A percentile compares a stretch with the other conserved stretches of the same genome.
Evolutionary conservation across 2,113 vertebrate species (phyloP).

Genomic region (Carassius carassius): DNA sequence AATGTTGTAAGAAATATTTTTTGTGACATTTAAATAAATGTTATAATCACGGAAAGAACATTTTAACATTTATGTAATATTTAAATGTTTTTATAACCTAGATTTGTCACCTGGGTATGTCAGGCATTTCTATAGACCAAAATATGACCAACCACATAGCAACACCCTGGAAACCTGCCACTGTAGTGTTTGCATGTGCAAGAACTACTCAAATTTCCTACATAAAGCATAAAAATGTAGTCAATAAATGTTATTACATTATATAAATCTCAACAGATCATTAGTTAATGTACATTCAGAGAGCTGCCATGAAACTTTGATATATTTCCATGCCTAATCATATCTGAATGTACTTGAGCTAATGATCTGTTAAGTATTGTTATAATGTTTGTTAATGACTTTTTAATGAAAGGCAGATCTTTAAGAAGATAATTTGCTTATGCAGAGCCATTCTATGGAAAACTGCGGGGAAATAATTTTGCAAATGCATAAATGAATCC

Average conservation of each 20-base stretch:
- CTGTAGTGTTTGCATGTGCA: neutral
- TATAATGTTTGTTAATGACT: constrained; percentile 2
- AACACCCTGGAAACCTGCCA: neutral
- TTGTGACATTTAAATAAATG: no score
- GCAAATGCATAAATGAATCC: neutral
- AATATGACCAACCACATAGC: neutral
- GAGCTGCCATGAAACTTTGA: constrained; percentile 2
- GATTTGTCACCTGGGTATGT: neutral
- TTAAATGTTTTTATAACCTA: no score
- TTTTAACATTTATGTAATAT: no score
- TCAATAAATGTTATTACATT: neutral
- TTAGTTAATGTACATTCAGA: neutral
- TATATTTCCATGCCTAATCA: neutral
- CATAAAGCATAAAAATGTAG: neutral
- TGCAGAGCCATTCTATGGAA: neutral
- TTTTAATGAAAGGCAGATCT: neutral
- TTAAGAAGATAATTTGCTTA: neutral
- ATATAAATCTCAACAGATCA: neutral
- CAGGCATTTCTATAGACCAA: neutral
- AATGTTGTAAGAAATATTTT: no score
- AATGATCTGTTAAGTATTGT: constrained; percentile 21
- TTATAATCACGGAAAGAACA: no score
- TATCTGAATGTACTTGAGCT: neutral
- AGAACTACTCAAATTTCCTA: neutral
- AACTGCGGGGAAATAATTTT: neutral